Evolutionary conservation across 2,797 vertebrate genomes (phyloP).

Genomic region (Micrastur ruficollis): DNA sequence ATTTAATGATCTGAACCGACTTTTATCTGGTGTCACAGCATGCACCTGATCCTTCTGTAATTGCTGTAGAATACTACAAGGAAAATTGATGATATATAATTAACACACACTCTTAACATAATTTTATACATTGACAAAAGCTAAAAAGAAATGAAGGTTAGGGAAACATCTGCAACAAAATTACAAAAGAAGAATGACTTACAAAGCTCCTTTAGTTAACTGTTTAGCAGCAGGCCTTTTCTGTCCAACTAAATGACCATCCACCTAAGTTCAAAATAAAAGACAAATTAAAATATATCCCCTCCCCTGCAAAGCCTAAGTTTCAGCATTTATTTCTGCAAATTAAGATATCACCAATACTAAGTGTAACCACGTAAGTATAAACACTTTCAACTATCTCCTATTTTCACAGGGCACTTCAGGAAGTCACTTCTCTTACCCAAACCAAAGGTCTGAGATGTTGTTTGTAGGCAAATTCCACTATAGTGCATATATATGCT

Average conservation of each 20-base stretch:
- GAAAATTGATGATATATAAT: not conserved
- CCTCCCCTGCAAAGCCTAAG: not conserved
- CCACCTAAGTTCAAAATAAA: conserved; percentile 71
- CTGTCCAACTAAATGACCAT: conserved; percentile 77
- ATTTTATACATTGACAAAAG: not conserved
- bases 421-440: not conserved
- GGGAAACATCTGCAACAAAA: not conserved
- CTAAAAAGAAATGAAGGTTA: not conserved
- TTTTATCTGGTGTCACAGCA: conserved; percentile 83
- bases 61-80: conserved; percentile 86
- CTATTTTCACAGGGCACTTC: not conserved
- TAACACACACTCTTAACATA: not conserved
- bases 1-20: conserved; percentile 82
- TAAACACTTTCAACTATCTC: not conserved
- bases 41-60: conserved; percentile 86
- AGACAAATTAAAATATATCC: conserved; percentile 2
- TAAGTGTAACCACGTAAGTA: not conserved
- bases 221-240: conserved; percentile 87
- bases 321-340: not conserved
- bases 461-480: not conserved
- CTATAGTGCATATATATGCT: not conserved
- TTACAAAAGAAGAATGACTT: conserved; percentile 65
- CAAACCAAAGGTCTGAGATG: not conserved
- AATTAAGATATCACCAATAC: not conserved
- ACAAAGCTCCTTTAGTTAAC: conserved; percentile 93